Base-by-base conservation (phyloP, 2,113 vertebrate genomes). In the Montifringilla adamsi region DNA sequence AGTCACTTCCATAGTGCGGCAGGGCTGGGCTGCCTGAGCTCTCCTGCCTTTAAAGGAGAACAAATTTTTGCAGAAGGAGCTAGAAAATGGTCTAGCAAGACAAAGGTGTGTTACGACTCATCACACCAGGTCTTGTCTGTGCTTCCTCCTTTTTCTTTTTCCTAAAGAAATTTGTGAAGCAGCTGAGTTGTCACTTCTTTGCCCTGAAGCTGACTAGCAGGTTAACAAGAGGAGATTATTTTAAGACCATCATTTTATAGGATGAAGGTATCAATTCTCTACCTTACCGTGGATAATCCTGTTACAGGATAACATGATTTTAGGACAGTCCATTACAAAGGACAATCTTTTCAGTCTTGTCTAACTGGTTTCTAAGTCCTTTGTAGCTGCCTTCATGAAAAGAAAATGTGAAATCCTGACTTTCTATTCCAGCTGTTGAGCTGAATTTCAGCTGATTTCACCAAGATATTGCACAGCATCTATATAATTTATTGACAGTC, bases 221-320 rank as follows among this genome's bases (percentile, higher is more conserved):
- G 83, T 86, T 82, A 87, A 62, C 47, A 73, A 23, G 30, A 64
- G 58, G 43, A 90, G 74, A 68, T 89, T 86, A 59, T 84, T 93
- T 94, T 87, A 85, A 95, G 87, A 47, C 28, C 3, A 8, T 84
- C 5, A 21, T 85, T 77, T 75, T 59, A 84, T 52, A 86, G 80
- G 49, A 92, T 72, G 67, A 91, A 91, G 56, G 60, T 91, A 95
- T 89, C 67, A 87, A 35, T 84, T 92, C 77, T 75, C 37, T 81
- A 1, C 75, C 81, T 95, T 90, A 62, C 77, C 6, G 6, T 23
- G 33, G 69, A 55, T 94, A 94, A 96, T 93, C 86, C 72, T 81
- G 26, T 96, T 89, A 94, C 0, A 20, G 60, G 80, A 94, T 84
- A 93, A 97, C 35, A 13, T 35, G 60, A 93, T 95, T 95, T 93